Evolutionary conservation across 1,140 invertebrate genomes (phyloP).

Genomic region (Dendrolimus kikuchii): DNA sequence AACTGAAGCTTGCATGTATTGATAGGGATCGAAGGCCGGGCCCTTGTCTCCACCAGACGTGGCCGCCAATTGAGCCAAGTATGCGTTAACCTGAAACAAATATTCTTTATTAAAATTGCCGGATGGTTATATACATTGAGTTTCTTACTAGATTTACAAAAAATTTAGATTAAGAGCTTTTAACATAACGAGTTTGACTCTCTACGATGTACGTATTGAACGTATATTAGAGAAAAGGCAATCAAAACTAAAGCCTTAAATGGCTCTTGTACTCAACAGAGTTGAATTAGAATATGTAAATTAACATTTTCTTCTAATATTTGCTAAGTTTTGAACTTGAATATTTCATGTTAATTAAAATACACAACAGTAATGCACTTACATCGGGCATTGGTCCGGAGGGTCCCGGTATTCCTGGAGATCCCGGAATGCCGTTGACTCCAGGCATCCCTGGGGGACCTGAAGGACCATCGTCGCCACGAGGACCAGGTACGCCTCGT

Average conservation of each 20-base stretch:
- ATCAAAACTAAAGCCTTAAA: not conserved
- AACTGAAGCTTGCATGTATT: constrained; percentile 84
- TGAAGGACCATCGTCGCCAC: constrained; percentile 71
- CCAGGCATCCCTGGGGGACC: constrained; percentile 79
- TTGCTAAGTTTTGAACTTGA: no score
- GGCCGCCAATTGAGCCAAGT: constrained; percentile 59
- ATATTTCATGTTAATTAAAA: constrained; percentile 1
- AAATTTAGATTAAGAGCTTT: no score
- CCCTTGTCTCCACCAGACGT: constrained; percentile 83
- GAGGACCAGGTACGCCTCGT: constrained; percentile 28
- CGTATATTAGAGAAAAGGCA: not conserved
- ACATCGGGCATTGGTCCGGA: constrained; percentile 84
- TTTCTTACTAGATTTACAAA: no score
- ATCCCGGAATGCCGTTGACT: constrained; percentile 78
- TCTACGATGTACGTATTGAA: no score
- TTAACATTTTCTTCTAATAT: not conserved
- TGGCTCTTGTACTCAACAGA: not conserved
- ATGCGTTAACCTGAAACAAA: constrained; percentile 44
- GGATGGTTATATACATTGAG: no score
- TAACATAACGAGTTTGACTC: no score
- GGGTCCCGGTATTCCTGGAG: constrained; percentile 79
- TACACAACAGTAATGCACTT: constrained; percentile 31
- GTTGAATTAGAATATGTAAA: not conserved
- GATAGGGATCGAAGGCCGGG: constrained; percentile 78
- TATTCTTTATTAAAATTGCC: no score